Evolutionary conservation across 2,797 vertebrate genomes (phyloP).

Genomic region (Propithecus perrieri): DNA sequence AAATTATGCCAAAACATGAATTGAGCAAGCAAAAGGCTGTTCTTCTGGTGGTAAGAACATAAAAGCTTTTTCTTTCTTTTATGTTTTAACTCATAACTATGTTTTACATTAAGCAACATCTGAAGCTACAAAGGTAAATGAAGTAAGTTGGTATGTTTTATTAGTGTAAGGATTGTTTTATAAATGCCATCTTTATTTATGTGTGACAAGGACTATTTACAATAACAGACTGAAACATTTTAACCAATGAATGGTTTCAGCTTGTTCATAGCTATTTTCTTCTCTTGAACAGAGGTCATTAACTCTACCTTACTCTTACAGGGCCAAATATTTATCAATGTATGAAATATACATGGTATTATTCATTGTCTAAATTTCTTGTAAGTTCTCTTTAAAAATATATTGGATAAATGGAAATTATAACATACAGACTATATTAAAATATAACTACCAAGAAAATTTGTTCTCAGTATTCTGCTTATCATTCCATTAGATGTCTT

Average conservation of each 20-base stretch:
- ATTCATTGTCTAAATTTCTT: neutral
- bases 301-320: neutral
- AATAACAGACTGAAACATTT: neutral
- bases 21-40: neutral
- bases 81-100: neutral
- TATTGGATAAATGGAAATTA: neutral
- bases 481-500: neutral
- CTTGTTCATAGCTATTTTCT: neutral
- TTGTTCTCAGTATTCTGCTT: neutral
- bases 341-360: neutral
- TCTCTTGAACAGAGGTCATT: neutral
- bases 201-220: neutral
- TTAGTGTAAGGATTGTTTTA: neutral
- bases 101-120: neutral
- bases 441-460: neutral
- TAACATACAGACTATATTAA: neutral
- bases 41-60: neutral
- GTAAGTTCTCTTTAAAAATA: neutral
- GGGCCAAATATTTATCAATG: neutral
- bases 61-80: neutral
- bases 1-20: slow-evolving; percentile 36
- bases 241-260: neutral
- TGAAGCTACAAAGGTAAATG: neutral
- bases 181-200: neutral
- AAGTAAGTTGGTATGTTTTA: neutral